Base-by-base conservation (phyloP, 2,888 invertebrate genomes). In the Drosophila pseudotalamancana region DNA sequence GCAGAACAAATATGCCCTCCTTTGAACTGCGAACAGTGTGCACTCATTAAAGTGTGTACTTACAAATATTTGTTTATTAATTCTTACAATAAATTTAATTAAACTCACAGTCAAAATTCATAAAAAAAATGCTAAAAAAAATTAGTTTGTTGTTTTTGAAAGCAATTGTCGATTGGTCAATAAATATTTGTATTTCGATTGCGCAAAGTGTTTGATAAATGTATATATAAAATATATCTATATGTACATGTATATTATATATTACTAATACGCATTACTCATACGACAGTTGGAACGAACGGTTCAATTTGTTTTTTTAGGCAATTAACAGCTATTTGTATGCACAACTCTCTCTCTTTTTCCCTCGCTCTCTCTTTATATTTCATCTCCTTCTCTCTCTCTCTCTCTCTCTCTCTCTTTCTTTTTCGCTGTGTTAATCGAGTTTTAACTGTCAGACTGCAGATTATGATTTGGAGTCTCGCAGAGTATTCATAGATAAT, bases 101-200 rank as follows among this genome's bases (percentile, higher is more conserved):
- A n/a, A n/a, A n/a, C n/a, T n/a, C n/a, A n/a, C n/a, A n/a, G n/a
- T n/a, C n/a, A n/a, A n/a, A n/a, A n/a, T n/a, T n/a, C 14, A 23
- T 14, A 9, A 35, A 21, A 16, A 31, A 54, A 57, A 25, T n/a
- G 11, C n/a, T 43, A 25, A 9, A 56, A 56, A 23, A 25, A 56
- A 32, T 40, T 32, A 23, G n/a, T n/a, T 50, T 19, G 4, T 23
- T 40, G 14, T 29, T 48, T 16, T 48, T 35, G 40, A 14, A 56
- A 56, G 57, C 39, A 23, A n/a, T 21, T 39, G 57, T 14, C 6
- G 37, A 56, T 56, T 39, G 31, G 37, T 18, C 5, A 39, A 39
- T 34, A 21, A 16, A 37, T 12, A 42, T 25, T 25, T 42, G 25
- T 5, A 8, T 31, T 27, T 16, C 21, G 19, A 29, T 48, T 61